These are phyloP conservation scores for Spisula subtruncata DNA, from an alignment of 2,888 invertebrate species.

Conservation along the genomic window DNA sequence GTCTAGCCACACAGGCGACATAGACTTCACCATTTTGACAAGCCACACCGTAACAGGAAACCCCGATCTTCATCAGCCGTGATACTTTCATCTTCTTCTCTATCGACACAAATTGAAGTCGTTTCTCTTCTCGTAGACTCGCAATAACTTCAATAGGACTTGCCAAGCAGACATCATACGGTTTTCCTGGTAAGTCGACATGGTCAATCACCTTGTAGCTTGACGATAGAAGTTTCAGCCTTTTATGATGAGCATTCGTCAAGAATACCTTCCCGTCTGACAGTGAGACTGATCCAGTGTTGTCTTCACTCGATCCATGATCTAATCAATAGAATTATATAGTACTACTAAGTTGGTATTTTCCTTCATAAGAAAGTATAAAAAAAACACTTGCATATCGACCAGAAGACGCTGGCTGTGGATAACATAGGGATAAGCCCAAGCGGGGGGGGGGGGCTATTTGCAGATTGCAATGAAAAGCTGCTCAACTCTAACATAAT, in stretches of 20 bases:
- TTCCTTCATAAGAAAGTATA: too few species aligned
- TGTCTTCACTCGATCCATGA: constrained; percentile 62
- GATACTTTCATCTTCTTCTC: constrained; percentile 63
- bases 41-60: constrained; percentile 64
- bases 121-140: constrained; percentile 62
- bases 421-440: too few species aligned
- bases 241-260: constrained; percentile 65
- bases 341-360: too few species aligned
- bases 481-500: too few species aligned
- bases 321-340: constrained; percentile 39
- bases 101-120: constrained; percentile 62
- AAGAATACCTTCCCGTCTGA: constrained; percentile 61
- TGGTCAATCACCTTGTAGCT: constrained; percentile 58
- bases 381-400: neutral
- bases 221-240: constrained; percentile 64
- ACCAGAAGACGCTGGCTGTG: too few species aligned
- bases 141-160: constrained; percentile 46
- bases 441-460: too few species aligned
- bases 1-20: constrained; percentile 61
- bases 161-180: constrained; percentile 65
- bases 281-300: constrained; percentile 59
- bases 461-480: too few species aligned
- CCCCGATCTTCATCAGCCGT: constrained; percentile 56
- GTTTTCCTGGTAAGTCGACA: constrained; percentile 67
- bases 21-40: constrained; percentile 61